Evolutionary conservation across 2,113 vertebrate species (phyloP), one percentile per base, ranked within the genome.

Genomic region (Chaetodon auriga): DNA sequence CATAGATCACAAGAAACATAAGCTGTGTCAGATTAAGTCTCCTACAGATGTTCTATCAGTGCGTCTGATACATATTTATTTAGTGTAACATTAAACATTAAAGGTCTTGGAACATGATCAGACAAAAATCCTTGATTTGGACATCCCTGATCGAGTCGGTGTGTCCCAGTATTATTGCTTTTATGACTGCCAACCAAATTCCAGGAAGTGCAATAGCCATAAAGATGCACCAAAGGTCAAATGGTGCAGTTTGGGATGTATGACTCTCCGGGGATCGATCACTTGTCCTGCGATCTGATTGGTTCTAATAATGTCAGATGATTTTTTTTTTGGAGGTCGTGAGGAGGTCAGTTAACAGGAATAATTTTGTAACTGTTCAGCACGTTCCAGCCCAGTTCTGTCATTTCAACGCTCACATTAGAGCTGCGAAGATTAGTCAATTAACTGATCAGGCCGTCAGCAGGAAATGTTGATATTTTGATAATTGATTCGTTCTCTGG

Each of bases 311-410:
- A 23, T 3, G 5, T 58, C 55, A 16, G 25, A 58, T 30, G 60
- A 65, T 68, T 83, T 72, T 38, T 72, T 38, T 65, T 57, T 36
- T 77, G 23, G 57, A 15, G 57, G 25, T 30, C 25, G 4, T 35
- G 25, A 16, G 45, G 48, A 63, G 30, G 18, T 65, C 12, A 5
- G 61, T 82, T 48, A 45, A 45, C 43, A 45, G 43, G 51, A 83
- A 64, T 38, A 63, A 51, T 75, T 64, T 53, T 23, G 51, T 61
- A 69, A 82, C 35, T 49, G 30, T 10, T 43, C 25, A 66, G n/a
- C 51, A 54, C 62, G 30, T 77, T 57, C 68, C 36, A 54, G 62
- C 64, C 36, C 62, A 35, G 65, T 13, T 51, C 5, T 19, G 16
- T 19, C 3, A 53, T 25, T 25, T 25, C 54, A 15, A 35, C 5